Evolutionary conservation across 1,140 invertebrate species (phyloP), one percentile per base, ranked within the genome.

Genomic region (Trypoxylus dichotomus): DNA sequence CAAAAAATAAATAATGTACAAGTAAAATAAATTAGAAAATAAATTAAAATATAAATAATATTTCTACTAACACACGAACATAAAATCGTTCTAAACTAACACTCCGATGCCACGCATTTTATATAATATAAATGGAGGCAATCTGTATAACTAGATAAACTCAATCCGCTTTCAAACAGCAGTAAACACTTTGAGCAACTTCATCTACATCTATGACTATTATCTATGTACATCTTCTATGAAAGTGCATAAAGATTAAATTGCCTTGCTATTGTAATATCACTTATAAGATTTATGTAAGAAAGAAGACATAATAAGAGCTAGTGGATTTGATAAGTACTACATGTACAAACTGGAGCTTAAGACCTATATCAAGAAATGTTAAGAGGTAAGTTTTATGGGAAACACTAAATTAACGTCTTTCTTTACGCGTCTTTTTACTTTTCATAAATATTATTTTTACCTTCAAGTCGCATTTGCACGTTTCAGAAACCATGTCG

Each of bases 171-270:
- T 37, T 73, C n/a, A 27, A 13, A 10, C 25, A 71, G 60, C 32
- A 79, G 68, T 76, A 79, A 41, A 72, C 75, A 37, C 32, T 32
- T 79, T 78, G 79, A 79, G 79, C 79, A 76, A 78, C 42, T 47
- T 76, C 47, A 24, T 71, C 71, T 79, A 76, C 63, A 72, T 41
- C 72, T 74, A 74, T 42, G 72, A 74, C 72, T 74, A 74, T 74
- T 74, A 11, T 27, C 60, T 68, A 68, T 68, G 60, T 68, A 68
- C 60, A 68, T 68, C 27, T 15, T 27, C 3, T 68, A 27, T 24
- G 8, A 29, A 15, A 13, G 27, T 68, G n/a, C 8, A 13, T 60
- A 21, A 60, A 10, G 1, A 60, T 60, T 60, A 19, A 60, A 8
- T 60, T 13, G 10, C 7, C 8, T 24, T 24, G 19, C 11, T 68